Evolutionary conservation across 2,797 vertebrate species (phyloP).

Genomic region (Squalus acanthias): DNA sequence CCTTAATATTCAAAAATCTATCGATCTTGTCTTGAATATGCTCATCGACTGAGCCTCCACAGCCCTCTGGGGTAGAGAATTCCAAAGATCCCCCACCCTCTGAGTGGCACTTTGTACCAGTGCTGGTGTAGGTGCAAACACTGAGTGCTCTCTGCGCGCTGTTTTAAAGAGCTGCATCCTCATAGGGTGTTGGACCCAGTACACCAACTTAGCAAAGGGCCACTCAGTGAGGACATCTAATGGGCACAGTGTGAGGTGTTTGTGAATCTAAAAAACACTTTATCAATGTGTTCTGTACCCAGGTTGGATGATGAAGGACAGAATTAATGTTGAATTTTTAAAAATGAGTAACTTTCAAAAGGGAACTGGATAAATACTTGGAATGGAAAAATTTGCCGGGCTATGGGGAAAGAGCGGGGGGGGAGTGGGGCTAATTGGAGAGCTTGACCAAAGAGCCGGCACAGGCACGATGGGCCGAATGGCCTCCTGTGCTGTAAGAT

Average conservation of each 20-base stretch:
- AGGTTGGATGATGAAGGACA: not conserved
- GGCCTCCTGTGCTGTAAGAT: not conserved
- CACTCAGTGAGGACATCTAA: too few species aligned
- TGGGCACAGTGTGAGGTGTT: not conserved
- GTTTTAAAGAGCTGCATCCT: too few species aligned
- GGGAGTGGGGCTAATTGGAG: not conserved
- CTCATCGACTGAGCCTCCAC: too few species aligned
- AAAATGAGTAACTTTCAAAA: not conserved
- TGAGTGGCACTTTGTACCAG: not conserved
- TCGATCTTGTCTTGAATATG: too few species aligned
- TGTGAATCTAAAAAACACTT: not conserved
- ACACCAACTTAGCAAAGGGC: fast-evolving
- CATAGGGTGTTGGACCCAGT: not conserved
- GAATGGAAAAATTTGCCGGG: not conserved
- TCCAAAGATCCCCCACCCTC: too few species aligned
- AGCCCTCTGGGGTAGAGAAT: too few species aligned
- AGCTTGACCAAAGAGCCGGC: not conserved
- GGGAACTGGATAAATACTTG: not conserved
- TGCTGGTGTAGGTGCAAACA: not conserved
- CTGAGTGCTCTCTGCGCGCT: too few species aligned
- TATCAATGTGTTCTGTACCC: not conserved
- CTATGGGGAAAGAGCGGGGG: not conserved
- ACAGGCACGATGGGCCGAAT: not conserved
- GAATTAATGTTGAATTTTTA: not conserved
- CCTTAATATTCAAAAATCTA: too few species aligned